These are phyloP conservation scores for Octopus sinensis DNA, from an alignment of 1,140 invertebrate species.

Conservation along the genomic window DNA sequence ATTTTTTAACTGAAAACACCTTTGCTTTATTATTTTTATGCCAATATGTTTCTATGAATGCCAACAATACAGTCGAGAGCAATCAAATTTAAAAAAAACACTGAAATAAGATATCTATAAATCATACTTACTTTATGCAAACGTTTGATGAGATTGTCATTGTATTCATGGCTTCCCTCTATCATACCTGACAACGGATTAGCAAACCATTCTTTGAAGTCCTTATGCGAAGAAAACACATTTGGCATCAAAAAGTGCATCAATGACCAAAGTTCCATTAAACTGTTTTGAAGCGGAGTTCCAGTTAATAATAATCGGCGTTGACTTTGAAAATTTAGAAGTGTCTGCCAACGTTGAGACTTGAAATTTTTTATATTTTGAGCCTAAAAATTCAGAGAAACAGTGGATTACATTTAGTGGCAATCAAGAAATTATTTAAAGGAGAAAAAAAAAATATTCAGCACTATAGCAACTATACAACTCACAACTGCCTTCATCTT, in stretches of 20 bases:
- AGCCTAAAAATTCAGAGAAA: slow-evolving; percentile 61
- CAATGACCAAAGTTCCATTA: slow-evolving; percentile 99
- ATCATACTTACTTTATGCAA: slow-evolving; percentile 81
- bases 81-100: too few relatives aligned
- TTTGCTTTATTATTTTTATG: too few relatives aligned
- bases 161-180: slow-evolving; percentile 92
- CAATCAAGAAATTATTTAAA: too few relatives aligned
- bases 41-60: too few relatives aligned
- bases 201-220: slow-evolving; percentile 98
- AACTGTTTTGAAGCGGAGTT: slow-evolving; percentile 96
- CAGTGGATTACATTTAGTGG: too few relatives aligned
- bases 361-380: slow-evolving; percentile 99
- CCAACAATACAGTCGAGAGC: too few relatives aligned
- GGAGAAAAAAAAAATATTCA: too few relatives aligned
- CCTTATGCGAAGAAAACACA: slow-evolving; percentile 95
- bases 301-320: slow-evolving; percentile 92
- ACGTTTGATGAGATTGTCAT: slow-evolving; percentile 88
- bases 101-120: not conserved
- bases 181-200: slow-evolving; percentile 98
- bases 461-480: too few relatives aligned
- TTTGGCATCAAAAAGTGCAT: slow-evolving; percentile 99
- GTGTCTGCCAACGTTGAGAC: slow-evolving; percentile 95
- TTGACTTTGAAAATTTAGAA: slow-evolving; percentile 95
- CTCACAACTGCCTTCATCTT: too few relatives aligned
- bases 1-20: too few relatives aligned